These are phyloP conservation scores for Isotomurus palustris DNA, from an alignment of 2,888 invertebrate genomes.

Conservation along the genomic window DNA sequence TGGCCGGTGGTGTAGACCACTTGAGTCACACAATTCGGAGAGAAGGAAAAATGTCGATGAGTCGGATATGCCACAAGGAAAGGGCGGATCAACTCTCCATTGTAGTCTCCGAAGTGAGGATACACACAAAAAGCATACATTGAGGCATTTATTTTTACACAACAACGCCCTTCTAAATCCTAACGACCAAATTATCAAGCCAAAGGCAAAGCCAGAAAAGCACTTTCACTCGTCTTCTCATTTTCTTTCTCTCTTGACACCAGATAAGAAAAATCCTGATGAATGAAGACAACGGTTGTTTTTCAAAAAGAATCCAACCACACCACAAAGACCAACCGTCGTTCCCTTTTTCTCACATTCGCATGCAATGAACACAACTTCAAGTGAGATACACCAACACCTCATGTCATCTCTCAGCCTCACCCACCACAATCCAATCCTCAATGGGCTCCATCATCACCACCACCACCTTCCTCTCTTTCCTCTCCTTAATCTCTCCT, in stretches of 20 bases:
- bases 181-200: slow-evolving; percentile 49
- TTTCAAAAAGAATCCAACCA: slow-evolving; percentile 41
- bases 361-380: too few species aligned
- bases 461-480: too few species aligned
- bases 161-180: slow-evolving; percentile 47
- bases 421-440: too few species aligned
- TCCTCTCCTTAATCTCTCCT: too few species aligned
- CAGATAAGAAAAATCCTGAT: slow-evolving; percentile 49
- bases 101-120: slow-evolving; percentile 15
- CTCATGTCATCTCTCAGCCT: too few species aligned
- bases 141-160: slow-evolving; percentile 45
- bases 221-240: slow-evolving; percentile 42
- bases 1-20: too few species aligned
- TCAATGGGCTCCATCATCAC: too few species aligned
- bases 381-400: too few species aligned
- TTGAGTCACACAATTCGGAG: slow-evolving; percentile 34
- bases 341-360: too few species aligned
- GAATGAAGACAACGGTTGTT: slow-evolving; percentile 49
- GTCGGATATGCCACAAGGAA: slow-evolving; percentile 43
- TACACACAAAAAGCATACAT: slow-evolving; percentile 24
- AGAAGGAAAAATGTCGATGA: slow-evolving; percentile 44
- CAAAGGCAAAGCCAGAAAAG: slow-evolving; percentile 46
- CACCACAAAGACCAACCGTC: background rate
- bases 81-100: slow-evolving; percentile 41
- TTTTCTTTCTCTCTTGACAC: slow-evolving; percentile 41